Conservation (phyloP, 2,888 invertebrate genomes). For the Sisyra terminalis region DNA sequence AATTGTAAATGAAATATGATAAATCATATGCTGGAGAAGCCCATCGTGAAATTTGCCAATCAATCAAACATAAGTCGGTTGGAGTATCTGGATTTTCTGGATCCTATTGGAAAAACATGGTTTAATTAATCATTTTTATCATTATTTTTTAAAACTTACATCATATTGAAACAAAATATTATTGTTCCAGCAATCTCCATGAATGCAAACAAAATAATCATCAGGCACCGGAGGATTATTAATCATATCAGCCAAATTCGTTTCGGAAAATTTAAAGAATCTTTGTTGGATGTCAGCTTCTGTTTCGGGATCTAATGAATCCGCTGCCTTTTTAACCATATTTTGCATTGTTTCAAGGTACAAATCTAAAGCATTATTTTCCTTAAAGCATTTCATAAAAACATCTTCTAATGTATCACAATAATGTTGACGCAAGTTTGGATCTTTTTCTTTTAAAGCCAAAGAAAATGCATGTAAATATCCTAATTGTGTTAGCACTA, state of each 20-base stretch:
- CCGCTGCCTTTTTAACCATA: background rate
- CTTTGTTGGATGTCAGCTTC: background rate
- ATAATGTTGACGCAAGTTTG: background rate
- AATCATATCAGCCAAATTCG: background rate
- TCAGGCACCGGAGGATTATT: background rate
- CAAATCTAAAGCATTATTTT: no score
- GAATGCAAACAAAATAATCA: constrained; percentile 13
- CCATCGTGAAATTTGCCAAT: constrained; percentile 17
- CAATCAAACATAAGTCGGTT: constrained; percentile 16
- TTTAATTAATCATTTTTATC: background rate
- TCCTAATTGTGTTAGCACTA: constrained; percentile 1
- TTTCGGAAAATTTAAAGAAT: background rate
- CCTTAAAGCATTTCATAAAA: background rate
- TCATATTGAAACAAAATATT: constrained; percentile 20
- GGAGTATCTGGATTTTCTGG: constrained; percentile 12
- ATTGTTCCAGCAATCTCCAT: constrained; percentile 21
- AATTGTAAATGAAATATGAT: constrained; percentile 20
- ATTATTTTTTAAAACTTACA: constrained; percentile 13
- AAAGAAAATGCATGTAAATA: constrained; percentile 2
- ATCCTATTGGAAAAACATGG: constrained; percentile 1
- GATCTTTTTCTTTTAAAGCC: constrained; percentile 3
- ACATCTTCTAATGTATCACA: background rate
- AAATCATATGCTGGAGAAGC: constrained; percentile 20
- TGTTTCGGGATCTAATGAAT: constrained; percentile 1
- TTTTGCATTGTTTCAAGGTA: background rate